Evolutionary conservation across 2,797 vertebrate species (phyloP).

Genomic region (Danionella dracula): DNA sequence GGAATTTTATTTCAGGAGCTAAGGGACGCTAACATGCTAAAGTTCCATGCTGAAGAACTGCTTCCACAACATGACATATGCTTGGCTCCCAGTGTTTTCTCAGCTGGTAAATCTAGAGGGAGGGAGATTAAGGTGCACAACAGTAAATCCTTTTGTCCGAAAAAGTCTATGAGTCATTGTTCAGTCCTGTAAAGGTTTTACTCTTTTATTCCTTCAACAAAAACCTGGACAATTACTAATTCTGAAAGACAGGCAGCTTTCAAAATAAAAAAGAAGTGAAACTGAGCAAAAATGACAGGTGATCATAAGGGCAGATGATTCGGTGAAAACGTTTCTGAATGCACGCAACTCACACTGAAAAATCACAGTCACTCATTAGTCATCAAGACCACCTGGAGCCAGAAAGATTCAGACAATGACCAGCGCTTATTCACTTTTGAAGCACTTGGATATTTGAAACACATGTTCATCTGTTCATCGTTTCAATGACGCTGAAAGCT

Average conservation of each 20-base stretch:
- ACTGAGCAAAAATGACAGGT: constrained; percentile 47
- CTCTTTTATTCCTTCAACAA: neutral
- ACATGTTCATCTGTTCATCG: constrained; percentile 21
- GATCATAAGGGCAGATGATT: constrained; percentile 41
- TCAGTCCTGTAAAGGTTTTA: neutral
- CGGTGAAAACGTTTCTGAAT: constrained; percentile 50
- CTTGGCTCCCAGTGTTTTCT: constrained; percentile 56
- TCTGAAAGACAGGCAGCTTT: neutral
- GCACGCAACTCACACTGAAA: constrained; percentile 57
- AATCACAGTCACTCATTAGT: constrained; percentile 27
- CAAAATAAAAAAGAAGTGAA: constrained; percentile 6
- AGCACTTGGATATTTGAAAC: neutral
- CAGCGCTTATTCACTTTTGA: constrained; percentile 25
- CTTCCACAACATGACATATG: constrained; percentile 44
- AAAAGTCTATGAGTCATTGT: neutral
- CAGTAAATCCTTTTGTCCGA: neutral
- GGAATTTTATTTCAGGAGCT: neutral
- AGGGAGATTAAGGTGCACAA: neutral
- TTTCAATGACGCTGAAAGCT: constrained; percentile 19
- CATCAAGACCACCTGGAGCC: constrained; percentile 36
- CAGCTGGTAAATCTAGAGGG: neutral
- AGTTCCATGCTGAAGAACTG: constrained; percentile 24
- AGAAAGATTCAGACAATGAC: constrained; percentile 11
- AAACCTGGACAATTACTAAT: neutral
- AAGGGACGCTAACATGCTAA: neutral